Conservation (phyloP, 2,113 vertebrate species). For the Pantherophis guttatus region DNA sequence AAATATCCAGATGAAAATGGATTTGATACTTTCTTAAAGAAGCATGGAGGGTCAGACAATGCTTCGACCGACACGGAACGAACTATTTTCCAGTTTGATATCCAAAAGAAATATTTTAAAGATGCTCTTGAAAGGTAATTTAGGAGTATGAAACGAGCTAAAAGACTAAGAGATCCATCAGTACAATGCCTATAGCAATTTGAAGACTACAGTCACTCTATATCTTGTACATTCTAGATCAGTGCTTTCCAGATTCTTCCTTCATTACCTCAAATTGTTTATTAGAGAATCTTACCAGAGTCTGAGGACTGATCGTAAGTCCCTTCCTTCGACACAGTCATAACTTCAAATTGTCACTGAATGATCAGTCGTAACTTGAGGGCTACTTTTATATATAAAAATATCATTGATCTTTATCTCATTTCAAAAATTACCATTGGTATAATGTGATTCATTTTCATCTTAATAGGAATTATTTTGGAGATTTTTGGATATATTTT, state of each 20-base stretch:
- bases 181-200: neutral
- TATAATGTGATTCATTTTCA: neutral
- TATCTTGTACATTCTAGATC: neutral
- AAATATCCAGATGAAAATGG: constrained; percentile 95
- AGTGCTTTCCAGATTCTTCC: neutral
- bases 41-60: constrained; percentile 91
- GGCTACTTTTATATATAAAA: neutral
- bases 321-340: neutral
- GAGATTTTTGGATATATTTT: neutral
- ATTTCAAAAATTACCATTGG: neutral
- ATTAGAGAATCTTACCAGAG: neutral
- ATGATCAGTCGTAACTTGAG: neutral
- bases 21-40: constrained; percentile 95
- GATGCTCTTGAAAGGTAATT: constrained; percentile 91
- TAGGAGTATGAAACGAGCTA: neutral
- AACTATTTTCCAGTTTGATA: constrained; percentile 94
- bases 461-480: neutral
- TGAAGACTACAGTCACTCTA: neutral
- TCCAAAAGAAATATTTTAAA: constrained; percentile 90
- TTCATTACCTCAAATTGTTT: neutral
- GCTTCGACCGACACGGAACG: constrained; percentile 94
- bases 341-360: neutral
- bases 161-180: neutral
- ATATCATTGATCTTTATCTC: neutral
- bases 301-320: neutral